Evolutionary conservation across 2,797 vertebrate species (phyloP).

Genomic region (Gadopsis bispinosus): DNA sequence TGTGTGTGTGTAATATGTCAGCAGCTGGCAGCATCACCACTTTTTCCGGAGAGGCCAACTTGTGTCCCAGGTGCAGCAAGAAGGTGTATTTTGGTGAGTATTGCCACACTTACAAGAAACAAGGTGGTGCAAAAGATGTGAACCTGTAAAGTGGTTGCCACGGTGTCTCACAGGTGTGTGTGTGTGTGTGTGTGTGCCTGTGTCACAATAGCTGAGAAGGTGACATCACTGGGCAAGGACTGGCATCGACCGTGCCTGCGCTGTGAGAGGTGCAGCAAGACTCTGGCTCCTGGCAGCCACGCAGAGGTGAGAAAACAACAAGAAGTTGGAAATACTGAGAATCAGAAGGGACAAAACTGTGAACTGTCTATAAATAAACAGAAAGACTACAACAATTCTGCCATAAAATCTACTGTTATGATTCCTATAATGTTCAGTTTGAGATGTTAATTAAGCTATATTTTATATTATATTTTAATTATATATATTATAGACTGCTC

Average conservation of each 20-base stretch:
- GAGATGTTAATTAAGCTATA: neutral
- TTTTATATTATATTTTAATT: too few species aligned
- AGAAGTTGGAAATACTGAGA: neutral
- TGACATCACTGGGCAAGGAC: conserved; percentile 98
- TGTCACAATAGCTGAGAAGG: conserved; percentile 91
- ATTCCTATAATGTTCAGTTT: too few species aligned
- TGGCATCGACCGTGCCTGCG: conserved; percentile 99
- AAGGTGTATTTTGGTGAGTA: conserved; percentile 97
- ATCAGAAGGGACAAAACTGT: neutral
- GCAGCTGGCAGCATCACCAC: conserved; percentile 94
- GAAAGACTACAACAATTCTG: neutral
- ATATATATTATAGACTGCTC: too few species aligned
- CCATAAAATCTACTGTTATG: neutral
- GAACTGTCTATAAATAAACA: neutral
- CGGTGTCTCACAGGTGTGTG: conserved; percentile 9
- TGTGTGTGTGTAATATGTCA: conserved; percentile 25
- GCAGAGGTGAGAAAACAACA: conserved; percentile 89
- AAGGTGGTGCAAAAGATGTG: neutral
- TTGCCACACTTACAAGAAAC: neutral
- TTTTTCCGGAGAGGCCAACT: conserved; percentile 95
- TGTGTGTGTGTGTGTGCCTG: conserved; percentile 24
- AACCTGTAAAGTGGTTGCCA: conserved; percentile 31
- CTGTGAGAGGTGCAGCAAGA: conserved; percentile 96
- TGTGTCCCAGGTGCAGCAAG: conserved; percentile 95
- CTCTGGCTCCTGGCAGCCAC: conserved; percentile 92